Evolutionary conservation across 2,797 vertebrate species (phyloP).

Genomic region (Sebastes hopkinsi): DNA sequence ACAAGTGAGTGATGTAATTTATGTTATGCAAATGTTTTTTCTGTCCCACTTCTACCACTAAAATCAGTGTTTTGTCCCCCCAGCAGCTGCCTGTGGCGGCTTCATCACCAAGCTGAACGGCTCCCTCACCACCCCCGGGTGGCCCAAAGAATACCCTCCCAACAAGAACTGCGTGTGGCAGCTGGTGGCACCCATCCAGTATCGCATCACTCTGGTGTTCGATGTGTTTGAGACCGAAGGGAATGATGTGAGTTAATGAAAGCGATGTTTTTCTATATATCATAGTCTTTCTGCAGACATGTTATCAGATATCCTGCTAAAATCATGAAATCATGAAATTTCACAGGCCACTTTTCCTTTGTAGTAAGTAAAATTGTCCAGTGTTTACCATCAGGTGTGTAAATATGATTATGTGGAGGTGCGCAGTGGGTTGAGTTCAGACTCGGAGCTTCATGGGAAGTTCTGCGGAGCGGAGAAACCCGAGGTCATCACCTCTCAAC

Average conservation of each 20-base stretch:
- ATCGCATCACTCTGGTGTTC: constrained; percentile 94
- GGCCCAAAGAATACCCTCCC: constrained; percentile 96
- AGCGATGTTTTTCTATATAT: not conserved
- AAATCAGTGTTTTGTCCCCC: constrained; percentile 58
- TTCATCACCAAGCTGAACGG: constrained; percentile 96
- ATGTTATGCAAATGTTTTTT: not conserved
- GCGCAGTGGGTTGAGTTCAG: constrained; percentile 89
- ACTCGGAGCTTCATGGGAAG: constrained; percentile 93
- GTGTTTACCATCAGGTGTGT: constrained; percentile 86
- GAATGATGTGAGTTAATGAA: constrained; percentile 85
- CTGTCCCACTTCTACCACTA: constrained; percentile 16
- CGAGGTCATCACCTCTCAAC: constrained; percentile 94
- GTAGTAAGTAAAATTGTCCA: not conserved
- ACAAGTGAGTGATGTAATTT: not conserved
- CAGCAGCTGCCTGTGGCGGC: constrained; percentile 94
- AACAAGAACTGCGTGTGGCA: constrained; percentile 99
- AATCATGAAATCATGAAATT: not conserved
- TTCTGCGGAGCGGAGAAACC: constrained; percentile 95
- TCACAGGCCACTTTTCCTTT: not conserved
- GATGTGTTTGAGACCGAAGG: constrained; percentile 96
- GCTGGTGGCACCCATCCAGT: constrained; percentile 94
- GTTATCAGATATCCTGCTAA: not conserved
- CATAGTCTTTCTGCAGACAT: not conserved
- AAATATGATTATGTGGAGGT: constrained; percentile 98
- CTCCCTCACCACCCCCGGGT: constrained; percentile 94